Conservation (phyloP, 2,113 vertebrate genomes). For the Mastomys natalensis region DNA sequence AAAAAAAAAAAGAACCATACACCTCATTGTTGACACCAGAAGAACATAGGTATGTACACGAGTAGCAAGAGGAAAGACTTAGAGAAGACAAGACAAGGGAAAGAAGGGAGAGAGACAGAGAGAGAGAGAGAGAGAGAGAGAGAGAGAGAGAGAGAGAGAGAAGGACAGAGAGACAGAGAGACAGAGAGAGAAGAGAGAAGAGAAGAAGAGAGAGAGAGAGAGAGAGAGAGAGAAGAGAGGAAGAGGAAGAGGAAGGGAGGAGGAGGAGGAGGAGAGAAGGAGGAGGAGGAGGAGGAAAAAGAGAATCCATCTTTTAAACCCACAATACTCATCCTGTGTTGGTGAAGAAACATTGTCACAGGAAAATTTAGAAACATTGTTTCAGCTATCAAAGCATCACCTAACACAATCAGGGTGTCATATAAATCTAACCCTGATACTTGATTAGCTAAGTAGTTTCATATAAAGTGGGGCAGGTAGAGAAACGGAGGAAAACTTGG, state of each 20-base stretch:
- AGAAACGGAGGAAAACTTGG: background rate
- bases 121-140: background rate
- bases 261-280: background rate
- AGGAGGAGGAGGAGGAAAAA: background rate
- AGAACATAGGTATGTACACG: background rate
- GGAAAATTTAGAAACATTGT: background rate
- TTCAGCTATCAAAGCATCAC: background rate
- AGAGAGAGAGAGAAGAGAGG: background rate
- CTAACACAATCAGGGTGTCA: background rate
- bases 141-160: no score
- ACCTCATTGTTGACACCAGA: background rate
- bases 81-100: no score
- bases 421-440: background rate
- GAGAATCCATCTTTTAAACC: background rate
- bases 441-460: background rate
- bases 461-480: background rate
- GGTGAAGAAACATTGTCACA: background rate
- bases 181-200: background rate
- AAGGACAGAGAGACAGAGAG: background rate
- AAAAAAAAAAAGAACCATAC: background rate
- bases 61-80: background rate
- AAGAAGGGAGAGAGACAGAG: background rate
- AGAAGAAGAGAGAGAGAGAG: no score
- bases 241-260: no score
- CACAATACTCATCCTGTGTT: background rate